Base-by-base conservation (phyloP, 2,888 invertebrate genomes). In the Hymenopus coronatus region DNA sequence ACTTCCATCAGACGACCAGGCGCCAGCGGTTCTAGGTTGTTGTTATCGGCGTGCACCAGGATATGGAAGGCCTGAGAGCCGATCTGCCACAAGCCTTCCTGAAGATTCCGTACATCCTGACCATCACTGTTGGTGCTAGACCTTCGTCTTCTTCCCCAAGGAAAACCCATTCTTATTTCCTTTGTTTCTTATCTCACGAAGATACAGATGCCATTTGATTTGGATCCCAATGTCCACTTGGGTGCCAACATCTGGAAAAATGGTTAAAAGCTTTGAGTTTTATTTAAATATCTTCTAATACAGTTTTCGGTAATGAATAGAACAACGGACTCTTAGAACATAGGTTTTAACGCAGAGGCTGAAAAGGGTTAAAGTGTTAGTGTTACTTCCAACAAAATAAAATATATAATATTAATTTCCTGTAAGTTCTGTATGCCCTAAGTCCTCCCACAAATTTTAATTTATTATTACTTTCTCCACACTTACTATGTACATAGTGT, bases 51-150 rank as follows among this genome's bases (percentile, higher is more conserved):
- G 54, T 96, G 96, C 89, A 97, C 96, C 90, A 97, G 93, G 91
- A 97, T 96, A 92, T 96, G 96, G 92, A 96, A 97, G 89, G 97
- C 96, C 92, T 97, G 97, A 25, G 96, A 96, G 7, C 96, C 96
- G 91, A 97, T 97, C 94, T 96, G 96, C 92, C 96, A 96, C 70
- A 97, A 94, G 9, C 97, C 97, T 92, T 96, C 96, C 92, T 96
- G 96, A 91, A 97, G 93, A 92, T 96, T 96, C 88, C 95, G 94
- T 91, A 95, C 33, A 92, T 96, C 96, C 88, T 95, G 94, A 25
- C 84, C 2, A 46, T 85, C 6, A 20, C 87, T 83, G 27, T 46
- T 54, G 40, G 82, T 4, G 82, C 28, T 81, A 82, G 27, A 46
- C 88, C 82, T 12, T 28, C 87, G 81, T 28, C 70, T 54, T n/a